Conservation (phyloP, 1,140 invertebrate genomes). For the Brachionus calyciflorus region DNA sequence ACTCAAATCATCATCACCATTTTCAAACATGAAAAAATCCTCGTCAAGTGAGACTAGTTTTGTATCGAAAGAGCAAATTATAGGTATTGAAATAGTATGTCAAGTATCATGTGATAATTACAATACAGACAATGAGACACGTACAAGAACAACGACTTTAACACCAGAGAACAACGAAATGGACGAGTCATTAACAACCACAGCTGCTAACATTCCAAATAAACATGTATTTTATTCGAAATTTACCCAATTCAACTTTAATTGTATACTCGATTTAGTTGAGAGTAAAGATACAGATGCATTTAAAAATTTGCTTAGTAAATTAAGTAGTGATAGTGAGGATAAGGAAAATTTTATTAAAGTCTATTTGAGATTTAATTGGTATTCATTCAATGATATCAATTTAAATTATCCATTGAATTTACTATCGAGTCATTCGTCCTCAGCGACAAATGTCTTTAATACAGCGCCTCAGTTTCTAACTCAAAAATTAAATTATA, state of each 20-base stretch:
- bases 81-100: constrained; percentile 8
- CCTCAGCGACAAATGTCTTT: not conserved
- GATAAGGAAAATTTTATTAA: not conserved
- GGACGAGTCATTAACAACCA: not conserved
- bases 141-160: not conserved
- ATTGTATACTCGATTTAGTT: constrained; percentile 5
- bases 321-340: not conserved
- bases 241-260: constrained; percentile 42
- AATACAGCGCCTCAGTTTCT: not conserved
- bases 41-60: not conserved
- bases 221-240: not conserved
- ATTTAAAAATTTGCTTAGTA: not conserved
- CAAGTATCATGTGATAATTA: not conserved
- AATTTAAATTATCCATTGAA: constrained; percentile 3
- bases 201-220: not conserved
- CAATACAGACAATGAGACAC: not conserved
- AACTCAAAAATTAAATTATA: not conserved
- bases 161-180: not conserved
- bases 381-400: constrained; percentile 37
- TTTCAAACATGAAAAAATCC: not conserved
- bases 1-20: not conserved
- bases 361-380: constrained; percentile 42
- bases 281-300: not conserved
- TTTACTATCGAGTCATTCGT: constrained; percentile 13
- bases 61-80: not conserved